Conservation (phyloP, 2,797 vertebrate species). For the Spheniscus humboldti region DNA sequence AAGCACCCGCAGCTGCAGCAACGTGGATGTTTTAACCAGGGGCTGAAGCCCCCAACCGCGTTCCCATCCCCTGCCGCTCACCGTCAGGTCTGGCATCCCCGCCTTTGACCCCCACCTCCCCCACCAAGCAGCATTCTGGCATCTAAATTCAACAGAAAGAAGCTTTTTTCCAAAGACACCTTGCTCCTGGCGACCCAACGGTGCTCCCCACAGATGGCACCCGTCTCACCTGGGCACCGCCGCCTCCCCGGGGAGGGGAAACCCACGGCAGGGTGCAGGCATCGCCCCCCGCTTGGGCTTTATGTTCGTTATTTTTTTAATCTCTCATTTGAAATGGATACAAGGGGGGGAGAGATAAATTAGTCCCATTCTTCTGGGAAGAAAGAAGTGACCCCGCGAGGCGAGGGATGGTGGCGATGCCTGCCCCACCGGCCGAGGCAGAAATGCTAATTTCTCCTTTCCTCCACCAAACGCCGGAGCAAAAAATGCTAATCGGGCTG, state of each 20-base stretch:
- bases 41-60: accelerated
- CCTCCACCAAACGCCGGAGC: slow-evolving; percentile 15
- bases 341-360: slow-evolving; percentile 52
- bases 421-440: slow-evolving; percentile 32
- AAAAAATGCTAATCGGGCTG: slow-evolving; percentile 67
- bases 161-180: not conserved
- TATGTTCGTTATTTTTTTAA: not conserved
- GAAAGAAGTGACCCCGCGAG: slow-evolving; percentile 56
- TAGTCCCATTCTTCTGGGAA: slow-evolving; percentile 63
- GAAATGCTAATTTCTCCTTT: slow-evolving; percentile 67
- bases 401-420: not conserved
- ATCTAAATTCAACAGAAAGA: not conserved
- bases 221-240: not conserved
- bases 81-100: not conserved
- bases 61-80: accelerated
- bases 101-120: not conserved
- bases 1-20: not conserved
- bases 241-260: not conserved
- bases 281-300: not conserved
- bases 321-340: slow-evolving; percentile 57
- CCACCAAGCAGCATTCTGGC: not conserved
- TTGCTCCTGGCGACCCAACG: accelerated
- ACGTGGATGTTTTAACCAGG: accelerated
- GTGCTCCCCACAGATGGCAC: not conserved
- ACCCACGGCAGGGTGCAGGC: not conserved